Evolutionary conservation across 2,797 vertebrate species (phyloP), one percentile per base, ranked within the genome.

Genomic region (Oreortyx pictus): DNA sequence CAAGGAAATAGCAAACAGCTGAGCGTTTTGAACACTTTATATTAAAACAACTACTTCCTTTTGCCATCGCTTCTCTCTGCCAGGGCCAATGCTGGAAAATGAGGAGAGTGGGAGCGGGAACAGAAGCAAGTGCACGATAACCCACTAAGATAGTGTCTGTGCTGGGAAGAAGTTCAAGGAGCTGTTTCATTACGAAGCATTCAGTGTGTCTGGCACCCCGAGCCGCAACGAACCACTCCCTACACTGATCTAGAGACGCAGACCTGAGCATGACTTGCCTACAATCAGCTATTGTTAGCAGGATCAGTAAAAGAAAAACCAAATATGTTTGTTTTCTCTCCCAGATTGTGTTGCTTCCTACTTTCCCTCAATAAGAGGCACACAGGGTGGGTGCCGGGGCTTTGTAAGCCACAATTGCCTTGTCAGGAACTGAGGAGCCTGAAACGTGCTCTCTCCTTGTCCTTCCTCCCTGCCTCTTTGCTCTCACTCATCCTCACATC

Each of bases 401-500:
- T 90, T 86, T 74, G 78, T 64, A 89, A 86, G 82, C 4, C 1
- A 15, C 20, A n/a, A 50, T 91, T 86, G 80, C 88, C 90, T 75
- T 27, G n/a, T 11, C 6, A 76, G 74, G 70, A 90, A 47, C 5
- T 4, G 73, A 87, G 52, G 49, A 93, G 66, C 41, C 64, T 74
- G 46, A 94, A 91, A 65, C 4, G 47, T 60, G 19, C 15, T 23
- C 37, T 88, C 84, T 89, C 18, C 43, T 64, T 24, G 37, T 35
- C 39, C 92, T 81, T 78, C 85, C 89, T 93, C 85, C 35, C 29
- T 22, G 59, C 24, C 7, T 75, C 83, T 90, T 90, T 50, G 43
- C 44, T 77, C 76, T 43, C 19, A 19, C 85, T 96, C 94, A 88
- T 88, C 37, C 0, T 93, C 90, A 95, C 96, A 97, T 97, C 96